Evolutionary conservation across 2,797 vertebrate species (phyloP).

Genomic region (Falco naumanni): DNA sequence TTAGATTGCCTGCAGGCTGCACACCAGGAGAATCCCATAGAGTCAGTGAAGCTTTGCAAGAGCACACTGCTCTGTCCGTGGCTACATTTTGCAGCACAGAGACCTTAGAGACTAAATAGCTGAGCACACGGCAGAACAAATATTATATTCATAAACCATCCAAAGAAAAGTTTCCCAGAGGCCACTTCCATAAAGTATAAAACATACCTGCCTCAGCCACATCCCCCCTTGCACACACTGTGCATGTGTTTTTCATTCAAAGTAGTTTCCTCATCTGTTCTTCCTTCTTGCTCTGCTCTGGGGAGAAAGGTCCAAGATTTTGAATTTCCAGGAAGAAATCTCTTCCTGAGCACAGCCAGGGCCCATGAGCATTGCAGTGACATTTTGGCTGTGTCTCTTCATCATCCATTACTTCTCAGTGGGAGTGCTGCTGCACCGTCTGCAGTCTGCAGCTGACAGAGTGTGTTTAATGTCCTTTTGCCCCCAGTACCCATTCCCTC

Average conservation of each 20-base stretch:
- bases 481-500: background rate
- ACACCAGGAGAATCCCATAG: background rate
- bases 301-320: background rate
- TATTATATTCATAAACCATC: conserved; percentile 5
- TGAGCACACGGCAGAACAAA: background rate
- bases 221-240: background rate
- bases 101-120: background rate
- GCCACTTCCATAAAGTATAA: background rate
- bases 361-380: background rate
- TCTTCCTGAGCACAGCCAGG: background rate
- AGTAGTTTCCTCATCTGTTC: background rate
- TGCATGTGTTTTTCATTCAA: background rate
- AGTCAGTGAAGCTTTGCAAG: background rate
- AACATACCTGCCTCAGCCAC: background rate
- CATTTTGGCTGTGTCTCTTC: conserved; percentile 2
- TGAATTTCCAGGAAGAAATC: background rate
- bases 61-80: background rate
- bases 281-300: background rate
- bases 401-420: conserved; percentile 39
- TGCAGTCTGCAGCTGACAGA: conserved; percentile 19
- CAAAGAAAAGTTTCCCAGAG: background rate
- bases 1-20: background rate
- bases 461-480: conserved; percentile 38
- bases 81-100: background rate
- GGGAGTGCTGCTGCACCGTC: conserved; percentile 5